Base-by-base conservation (phyloP, 2,113 vertebrate genomes). In the Thomomys bottae region DNA sequence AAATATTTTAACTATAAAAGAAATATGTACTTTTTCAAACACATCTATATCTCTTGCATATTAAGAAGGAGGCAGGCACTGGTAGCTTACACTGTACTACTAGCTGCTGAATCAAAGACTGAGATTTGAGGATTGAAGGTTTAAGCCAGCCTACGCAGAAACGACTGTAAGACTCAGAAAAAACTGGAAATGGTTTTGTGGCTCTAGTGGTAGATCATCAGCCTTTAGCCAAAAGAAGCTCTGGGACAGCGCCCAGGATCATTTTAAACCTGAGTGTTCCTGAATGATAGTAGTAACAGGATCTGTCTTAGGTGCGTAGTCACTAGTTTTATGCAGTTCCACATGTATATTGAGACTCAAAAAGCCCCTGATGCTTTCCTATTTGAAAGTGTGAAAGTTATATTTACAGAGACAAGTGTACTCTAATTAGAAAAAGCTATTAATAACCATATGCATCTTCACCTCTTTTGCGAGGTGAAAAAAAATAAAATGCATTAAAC, bases 341-440 rank as follows among this genome's bases (percentile, higher is more conserved):
- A 94, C 1, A 0, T 75, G 79, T n/a, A 66, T 42, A 71, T 66
- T 88, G 79, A 79, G 83, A 88, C 66, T 70, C 71, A 93, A 63
- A 92, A 34, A 83, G 87, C 38, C 82, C 84, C 87, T 95, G 90
- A 82, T 95, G 82, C 94, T 94, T 95, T 89, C 45, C 70, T 91
- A 49, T 80, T 81, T 93, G 93, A 91, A 94, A 76, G 66, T 87
- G 82, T 71, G 38, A 0, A 17, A 84, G 92, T 67, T 95, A 57
- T 21, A 75, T 84, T 73, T 91, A 78, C 73, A 93, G 81, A 95
- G 84, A 61, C 67, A 72, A 68, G 8, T 90, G 71, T 42, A 78
- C 20, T 94, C 81, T 88, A 85, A 80, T 94, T 88, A n/a, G 86
- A 38, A 45, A 89, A 63, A 54, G 40, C 59, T 94, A 95, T 89